Evolutionary conservation across 2,888 invertebrate genomes (phyloP).

Genomic region (Agonopterix heracliana): DNA sequence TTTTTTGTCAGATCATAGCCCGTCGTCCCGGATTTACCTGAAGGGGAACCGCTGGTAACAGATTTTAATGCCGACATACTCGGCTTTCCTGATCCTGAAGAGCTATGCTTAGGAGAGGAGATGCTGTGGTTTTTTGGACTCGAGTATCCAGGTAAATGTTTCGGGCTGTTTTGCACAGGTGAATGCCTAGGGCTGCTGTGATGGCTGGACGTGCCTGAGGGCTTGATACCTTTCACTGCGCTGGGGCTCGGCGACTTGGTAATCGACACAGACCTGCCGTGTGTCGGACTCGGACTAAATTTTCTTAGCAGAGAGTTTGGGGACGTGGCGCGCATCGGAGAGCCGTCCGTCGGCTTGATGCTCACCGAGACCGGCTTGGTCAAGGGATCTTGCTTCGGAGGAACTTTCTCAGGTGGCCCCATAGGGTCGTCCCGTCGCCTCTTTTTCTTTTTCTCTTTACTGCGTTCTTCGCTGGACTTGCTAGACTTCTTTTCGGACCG

Average conservation of each 20-base stretch:
- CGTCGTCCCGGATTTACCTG: constrained; percentile 75
- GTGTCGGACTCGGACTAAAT: constrained; percentile 84
- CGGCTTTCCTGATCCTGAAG: constrained; percentile 87
- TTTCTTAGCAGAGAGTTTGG: constrained; percentile 81
- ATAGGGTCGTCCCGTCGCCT: constrained; percentile 84
- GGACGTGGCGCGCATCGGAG: constrained; percentile 79
- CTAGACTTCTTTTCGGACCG: constrained; percentile 67
- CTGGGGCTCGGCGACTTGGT: constrained; percentile 77
- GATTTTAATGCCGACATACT: constrained; percentile 92
- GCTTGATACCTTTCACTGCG: constrained; percentile 56
- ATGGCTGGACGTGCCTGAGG: constrained; percentile 70
- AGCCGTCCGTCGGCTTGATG: constrained; percentile 80
- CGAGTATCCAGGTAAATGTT: constrained; percentile 82
- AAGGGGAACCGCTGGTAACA: constrained; percentile 82
- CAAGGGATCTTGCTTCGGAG: constrained; percentile 82
- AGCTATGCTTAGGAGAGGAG: constrained; percentile 86
- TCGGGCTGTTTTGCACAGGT: constrained; percentile 85
- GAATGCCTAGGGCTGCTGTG: constrained; percentile 85
- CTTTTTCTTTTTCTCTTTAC: constrained; percentile 84
- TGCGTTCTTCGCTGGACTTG: constrained; percentile 61
- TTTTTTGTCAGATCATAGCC: constrained; percentile 76
- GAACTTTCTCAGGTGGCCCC: constrained; percentile 90
- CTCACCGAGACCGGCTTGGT: constrained; percentile 84
- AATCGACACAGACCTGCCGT: constrained; percentile 78
- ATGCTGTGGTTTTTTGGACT: constrained; percentile 88